phyloP scores from a whole-genome alignment of 2,888 invertebrate species.

The Uropetala carovei region DNA sequence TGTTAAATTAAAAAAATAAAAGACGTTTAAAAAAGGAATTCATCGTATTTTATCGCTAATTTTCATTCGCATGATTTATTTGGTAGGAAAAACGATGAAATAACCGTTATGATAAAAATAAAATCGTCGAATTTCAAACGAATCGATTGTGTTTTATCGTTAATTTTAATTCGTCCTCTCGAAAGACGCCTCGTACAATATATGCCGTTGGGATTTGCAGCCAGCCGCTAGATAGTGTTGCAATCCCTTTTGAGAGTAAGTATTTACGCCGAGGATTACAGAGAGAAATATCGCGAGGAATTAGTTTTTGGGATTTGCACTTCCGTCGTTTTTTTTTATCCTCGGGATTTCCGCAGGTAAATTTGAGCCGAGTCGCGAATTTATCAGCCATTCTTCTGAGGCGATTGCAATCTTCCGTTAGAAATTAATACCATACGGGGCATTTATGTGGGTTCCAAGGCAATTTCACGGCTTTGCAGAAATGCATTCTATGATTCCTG shows the following conservation, averaged over 20 bases:
- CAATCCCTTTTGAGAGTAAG: neutral
- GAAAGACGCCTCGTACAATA: neutral
- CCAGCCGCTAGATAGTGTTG: neutral
- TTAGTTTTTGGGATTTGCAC: neutral
- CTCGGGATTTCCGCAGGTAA: neutral
- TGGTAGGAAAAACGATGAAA: no score
- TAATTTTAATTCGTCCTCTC: neutral
- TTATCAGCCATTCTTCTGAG: slow-evolving; percentile 10
- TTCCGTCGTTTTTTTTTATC: neutral
- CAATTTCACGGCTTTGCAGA: neutral
- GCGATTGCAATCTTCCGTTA: neutral
- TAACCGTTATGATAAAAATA: no score
- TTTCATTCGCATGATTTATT: neutral
- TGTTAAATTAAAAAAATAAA: neutral
- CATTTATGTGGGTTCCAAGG: neutral
- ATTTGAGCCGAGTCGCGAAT: neutral
- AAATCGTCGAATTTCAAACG: neutral
- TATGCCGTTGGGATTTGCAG: neutral
- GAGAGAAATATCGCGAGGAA: neutral
- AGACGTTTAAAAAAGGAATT: neutral
- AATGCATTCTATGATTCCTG: no score
- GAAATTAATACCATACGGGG: neutral
- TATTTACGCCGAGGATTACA: neutral
- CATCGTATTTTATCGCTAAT: neutral
- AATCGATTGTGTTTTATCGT: neutral